Percentiles rank a stretch among this genome's conserved stretches.
These are phyloP conservation scores for Enteromius thamalakanensis DNA, from an alignment of 2,797 vertebrate species.

Conservation along the genomic window DNA sequence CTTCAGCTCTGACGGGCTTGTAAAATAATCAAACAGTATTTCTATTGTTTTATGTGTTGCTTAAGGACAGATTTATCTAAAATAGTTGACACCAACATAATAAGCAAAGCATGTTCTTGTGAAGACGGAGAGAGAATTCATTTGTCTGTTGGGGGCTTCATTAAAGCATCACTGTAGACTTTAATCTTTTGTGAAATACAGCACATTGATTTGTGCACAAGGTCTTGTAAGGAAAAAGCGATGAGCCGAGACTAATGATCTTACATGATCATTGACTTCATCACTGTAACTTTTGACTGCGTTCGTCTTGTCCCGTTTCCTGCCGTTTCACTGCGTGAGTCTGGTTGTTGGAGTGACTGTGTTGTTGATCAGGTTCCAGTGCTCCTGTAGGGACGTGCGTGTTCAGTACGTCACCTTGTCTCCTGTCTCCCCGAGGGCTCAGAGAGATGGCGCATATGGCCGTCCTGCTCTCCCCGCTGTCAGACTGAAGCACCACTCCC, in stretches of 20 bases:
- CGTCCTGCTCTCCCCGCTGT: conserved; percentile 60
- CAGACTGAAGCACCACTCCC: conserved; percentile 41
- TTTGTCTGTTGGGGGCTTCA: conserved; percentile 13
- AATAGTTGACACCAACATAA: background rate
- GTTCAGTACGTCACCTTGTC: conserved; percentile 62
- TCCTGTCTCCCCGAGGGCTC: conserved; percentile 59
- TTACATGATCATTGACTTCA: conserved; percentile 36
- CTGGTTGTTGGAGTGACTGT: conserved; percentile 31
- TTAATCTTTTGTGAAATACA: conserved; percentile 41
- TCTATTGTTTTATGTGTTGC: background rate
- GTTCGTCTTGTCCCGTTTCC: conserved; percentile 25
- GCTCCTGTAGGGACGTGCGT: conserved; percentile 53
- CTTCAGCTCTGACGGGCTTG: background rate
- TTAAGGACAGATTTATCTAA: background rate
- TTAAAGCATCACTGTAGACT: conserved; percentile 27
- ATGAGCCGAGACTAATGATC: conserved; percentile 46
- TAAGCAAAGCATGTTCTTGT: background rate
- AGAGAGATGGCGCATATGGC: conserved; percentile 63
- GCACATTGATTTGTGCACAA: conserved; percentile 23
- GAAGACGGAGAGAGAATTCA: background rate
- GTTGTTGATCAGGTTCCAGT: conserved; percentile 59
- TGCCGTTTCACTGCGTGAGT: background rate
- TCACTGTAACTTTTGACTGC: conserved; percentile 27
- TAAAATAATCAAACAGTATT: background rate
- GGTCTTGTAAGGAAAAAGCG: conserved; percentile 22